Percentiles rank a stretch among this genome's conserved stretches.
phyloP scores from a whole-genome alignment of 1,140 invertebrate species.

The Charaxes varanes region DNA sequence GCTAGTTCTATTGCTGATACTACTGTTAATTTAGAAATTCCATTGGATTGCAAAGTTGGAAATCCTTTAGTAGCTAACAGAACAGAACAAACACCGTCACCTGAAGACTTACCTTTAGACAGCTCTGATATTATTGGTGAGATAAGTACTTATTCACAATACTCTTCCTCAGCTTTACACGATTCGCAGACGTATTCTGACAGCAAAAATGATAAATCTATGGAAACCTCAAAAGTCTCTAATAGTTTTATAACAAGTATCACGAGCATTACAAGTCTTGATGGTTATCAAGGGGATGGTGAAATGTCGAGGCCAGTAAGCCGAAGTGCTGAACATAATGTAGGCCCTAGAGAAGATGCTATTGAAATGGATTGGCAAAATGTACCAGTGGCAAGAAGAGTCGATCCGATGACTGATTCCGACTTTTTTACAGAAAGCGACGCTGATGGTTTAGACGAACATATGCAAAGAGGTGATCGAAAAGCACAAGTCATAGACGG shows the following conservation, averaged over 20 bases:
- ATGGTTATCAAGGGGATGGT: constrained; percentile 91
- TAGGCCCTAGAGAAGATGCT: constrained; percentile 57
- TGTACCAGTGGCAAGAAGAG: constrained; percentile 73
- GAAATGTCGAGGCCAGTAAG: constrained; percentile 88
- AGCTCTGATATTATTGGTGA: constrained; percentile 75
- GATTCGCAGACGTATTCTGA: constrained; percentile 73
- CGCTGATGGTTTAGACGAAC: constrained; percentile 85
- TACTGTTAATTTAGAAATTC: constrained; percentile 76
- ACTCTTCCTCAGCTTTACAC: constrained; percentile 58
- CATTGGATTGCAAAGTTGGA: constrained; percentile 67
- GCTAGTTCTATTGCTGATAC: constrained; percentile 71
- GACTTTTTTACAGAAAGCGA: constrained; percentile 93
- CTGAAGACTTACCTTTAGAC: constrained; percentile 87
- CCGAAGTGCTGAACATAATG: constrained; percentile 81
- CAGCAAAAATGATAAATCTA: constrained; percentile 76
- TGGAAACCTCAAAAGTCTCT: constrained; percentile 75
- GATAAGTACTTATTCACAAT: constrained; percentile 66
- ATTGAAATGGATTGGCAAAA: constrained; percentile 74
- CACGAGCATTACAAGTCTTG: constrained; percentile 89
- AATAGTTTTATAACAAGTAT: constrained; percentile 88
- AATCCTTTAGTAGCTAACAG: constrained; percentile 59
- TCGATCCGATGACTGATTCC: constrained; percentile 90
- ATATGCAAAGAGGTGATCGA: constrained; percentile 80
- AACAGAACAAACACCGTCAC: constrained; percentile 85
- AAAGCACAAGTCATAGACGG: constrained; percentile 88